Percentiles rank a stretch among this genome's conserved stretches.
These are phyloP conservation scores for Beaufortia kweichowensis DNA, from an alignment of 2,113 vertebrate genomes.

Conservation along the genomic window DNA sequence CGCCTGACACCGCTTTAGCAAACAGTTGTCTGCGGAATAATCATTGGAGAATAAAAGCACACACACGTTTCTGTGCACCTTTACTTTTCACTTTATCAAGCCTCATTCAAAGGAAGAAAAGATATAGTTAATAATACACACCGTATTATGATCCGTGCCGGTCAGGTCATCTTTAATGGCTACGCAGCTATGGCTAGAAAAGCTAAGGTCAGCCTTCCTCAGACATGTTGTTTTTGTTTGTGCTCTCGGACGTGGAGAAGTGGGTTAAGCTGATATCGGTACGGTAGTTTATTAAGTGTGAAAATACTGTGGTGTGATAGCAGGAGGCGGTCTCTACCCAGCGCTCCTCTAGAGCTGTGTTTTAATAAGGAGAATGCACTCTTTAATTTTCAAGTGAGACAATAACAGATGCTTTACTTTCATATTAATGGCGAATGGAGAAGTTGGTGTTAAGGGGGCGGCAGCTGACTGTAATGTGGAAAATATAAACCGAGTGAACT, in stretches of 20 bases:
- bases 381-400: constrained; percentile 65
- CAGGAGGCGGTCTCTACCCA: constrained; percentile 50
- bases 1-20: neutral
- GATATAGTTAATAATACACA: neutral
- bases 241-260: constrained; percentile 8
- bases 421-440: constrained; percentile 60
- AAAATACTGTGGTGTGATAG: constrained; percentile 61
- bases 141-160: neutral
- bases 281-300: constrained; percentile 69
- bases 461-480: constrained; percentile 39
- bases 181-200: neutral
- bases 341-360: constrained; percentile 63
- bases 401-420: constrained; percentile 64
- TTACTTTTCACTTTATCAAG: constrained; percentile 11
- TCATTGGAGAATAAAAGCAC: neutral
- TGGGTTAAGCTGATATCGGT: constrained; percentile 24
- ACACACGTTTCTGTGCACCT: neutral
- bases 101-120: neutral
- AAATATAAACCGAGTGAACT: neutral
- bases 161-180: neutral
- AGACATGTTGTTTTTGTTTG: constrained; percentile 60
- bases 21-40: neutral
- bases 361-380: constrained; percentile 74
- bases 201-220: neutral
- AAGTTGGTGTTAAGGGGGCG: constrained; percentile 57